Evolutionary conservation across 2,113 vertebrate species (phyloP).

Genomic region (Spea multiplicata): DNA sequence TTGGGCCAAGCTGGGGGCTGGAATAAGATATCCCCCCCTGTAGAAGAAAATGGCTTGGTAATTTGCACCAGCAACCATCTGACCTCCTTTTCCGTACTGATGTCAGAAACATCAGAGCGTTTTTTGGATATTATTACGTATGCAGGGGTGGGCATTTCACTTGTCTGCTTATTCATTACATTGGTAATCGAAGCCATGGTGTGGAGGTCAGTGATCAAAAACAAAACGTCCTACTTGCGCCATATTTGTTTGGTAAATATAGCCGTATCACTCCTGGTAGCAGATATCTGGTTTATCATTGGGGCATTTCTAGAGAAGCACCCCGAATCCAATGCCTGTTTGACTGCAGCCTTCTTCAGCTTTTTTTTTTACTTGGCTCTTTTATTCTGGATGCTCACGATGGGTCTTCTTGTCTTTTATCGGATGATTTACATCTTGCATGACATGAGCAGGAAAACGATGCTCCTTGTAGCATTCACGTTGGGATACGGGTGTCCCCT

Average conservation of each 20-base stretch:
- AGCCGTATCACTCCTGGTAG: conserved; percentile 71
- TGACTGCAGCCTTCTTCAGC: conserved; percentile 66
- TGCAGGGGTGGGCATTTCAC: conserved; percentile 69
- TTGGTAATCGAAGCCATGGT: conserved; percentile 75
- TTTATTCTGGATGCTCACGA: conserved; percentile 92
- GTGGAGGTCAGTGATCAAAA: conserved; percentile 86
- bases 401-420: conserved; percentile 84
- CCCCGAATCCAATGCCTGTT: conserved; percentile 56
- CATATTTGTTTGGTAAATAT: conserved; percentile 85
- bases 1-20: conserved; percentile 47
- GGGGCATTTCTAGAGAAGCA: conserved; percentile 32
- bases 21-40: conserved; percentile 54
- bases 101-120: conserved; percentile 60
- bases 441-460: conserved; percentile 71
- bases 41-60: background rate
- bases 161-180: conserved; percentile 70
- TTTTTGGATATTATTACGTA: conserved; percentile 64
- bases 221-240: conserved; percentile 78
- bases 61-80: conserved; percentile 75
- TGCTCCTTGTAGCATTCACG: conserved; percentile 67
- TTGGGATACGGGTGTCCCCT: conserved; percentile 83
- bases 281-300: conserved; percentile 74
- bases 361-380: conserved; percentile 83
- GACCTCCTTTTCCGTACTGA: conserved; percentile 81
- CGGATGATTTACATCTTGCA: conserved; percentile 82